Evolutionary conservation across 2,888 invertebrate species (phyloP).

Genomic region (Xestoiulus laeticollis): DNA sequence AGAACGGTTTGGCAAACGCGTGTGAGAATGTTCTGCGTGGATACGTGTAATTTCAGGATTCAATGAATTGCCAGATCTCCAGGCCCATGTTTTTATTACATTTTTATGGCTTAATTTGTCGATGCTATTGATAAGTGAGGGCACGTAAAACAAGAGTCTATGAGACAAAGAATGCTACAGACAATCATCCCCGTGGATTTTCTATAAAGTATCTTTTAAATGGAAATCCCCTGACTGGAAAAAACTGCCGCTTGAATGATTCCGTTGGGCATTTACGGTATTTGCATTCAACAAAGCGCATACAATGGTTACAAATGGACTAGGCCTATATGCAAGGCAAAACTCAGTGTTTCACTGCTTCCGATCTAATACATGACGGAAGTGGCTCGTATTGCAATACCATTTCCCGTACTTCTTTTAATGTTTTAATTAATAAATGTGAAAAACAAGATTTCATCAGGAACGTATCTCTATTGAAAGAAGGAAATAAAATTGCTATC

Average conservation of each 20-base stretch:
- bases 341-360: background rate
- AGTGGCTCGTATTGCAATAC: background rate
- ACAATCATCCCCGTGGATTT: background rate
- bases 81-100: conserved; percentile 21
- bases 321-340: background rate
- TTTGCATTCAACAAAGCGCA: background rate
- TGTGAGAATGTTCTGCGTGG: conserved; percentile 34
- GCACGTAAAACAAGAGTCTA: background rate
- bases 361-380: background rate
- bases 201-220: background rate
- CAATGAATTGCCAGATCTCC: conserved; percentile 24
- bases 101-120: conserved; percentile 35
- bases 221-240: background rate
- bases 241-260: background rate
- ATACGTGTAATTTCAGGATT: conserved; percentile 35
- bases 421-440: background rate
- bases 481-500: background rate
- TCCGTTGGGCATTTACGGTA: background rate
- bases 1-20: conserved; percentile 18
- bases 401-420: too few relatives aligned
- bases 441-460: background rate
- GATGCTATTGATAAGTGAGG: conserved; percentile 38
- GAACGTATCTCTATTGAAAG: background rate
- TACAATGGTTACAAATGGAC: background rate
- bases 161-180: background rate